These are phyloP conservation scores for Ctenochaetus hawaiiensis DNA, from an alignment of 2,797 vertebrate genomes.

Conservation along the genomic window DNA sequence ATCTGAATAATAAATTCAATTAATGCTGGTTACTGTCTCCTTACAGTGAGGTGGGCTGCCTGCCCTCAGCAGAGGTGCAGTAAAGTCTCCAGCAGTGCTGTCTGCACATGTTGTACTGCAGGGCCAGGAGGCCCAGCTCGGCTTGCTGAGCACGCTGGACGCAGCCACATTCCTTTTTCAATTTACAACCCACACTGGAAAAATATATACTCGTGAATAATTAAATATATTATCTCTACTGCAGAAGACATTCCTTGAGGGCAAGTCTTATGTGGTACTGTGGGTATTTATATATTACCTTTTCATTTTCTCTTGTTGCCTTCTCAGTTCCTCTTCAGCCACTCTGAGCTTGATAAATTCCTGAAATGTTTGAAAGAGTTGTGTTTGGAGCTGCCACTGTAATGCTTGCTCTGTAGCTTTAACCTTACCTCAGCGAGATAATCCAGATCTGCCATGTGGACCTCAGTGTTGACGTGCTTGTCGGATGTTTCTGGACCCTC, in stretches of 20 bases:
- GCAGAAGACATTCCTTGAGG: background rate
- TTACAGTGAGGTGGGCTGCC: slow-evolving; percentile 35
- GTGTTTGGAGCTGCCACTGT: background rate
- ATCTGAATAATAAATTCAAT: no score
- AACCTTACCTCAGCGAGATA: slow-evolving; percentile 69
- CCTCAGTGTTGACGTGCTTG: slow-evolving; percentile 69
- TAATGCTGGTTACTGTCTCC: background rate
- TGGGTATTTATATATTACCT: slow-evolving; percentile 54
- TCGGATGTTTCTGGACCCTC: slow-evolving; percentile 62
- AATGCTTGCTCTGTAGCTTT: background rate
- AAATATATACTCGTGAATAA: background rate
- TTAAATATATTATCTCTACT: background rate
- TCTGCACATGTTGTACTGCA: slow-evolving; percentile 84
- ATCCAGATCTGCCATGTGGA: slow-evolving; percentile 81
- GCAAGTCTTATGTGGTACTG: background rate
- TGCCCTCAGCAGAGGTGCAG: slow-evolving; percentile 54
- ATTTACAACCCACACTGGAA: slow-evolving; percentile 8
- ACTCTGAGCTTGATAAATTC: slow-evolving; percentile 72
- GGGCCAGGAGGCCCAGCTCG: slow-evolving; percentile 83
- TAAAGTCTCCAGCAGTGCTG: slow-evolving; percentile 84
- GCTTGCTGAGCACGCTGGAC: slow-evolving; percentile 69
- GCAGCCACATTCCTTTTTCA: slow-evolving; percentile 45
- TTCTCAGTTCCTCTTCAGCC: slow-evolving; percentile 44
- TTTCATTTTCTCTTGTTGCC: slow-evolving; percentile 47
- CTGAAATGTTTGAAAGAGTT: slow-evolving; percentile 53